Evolutionary conservation across 23 tunicate species (phyloP).

Genomic region (Ciona savignyi): DNA sequence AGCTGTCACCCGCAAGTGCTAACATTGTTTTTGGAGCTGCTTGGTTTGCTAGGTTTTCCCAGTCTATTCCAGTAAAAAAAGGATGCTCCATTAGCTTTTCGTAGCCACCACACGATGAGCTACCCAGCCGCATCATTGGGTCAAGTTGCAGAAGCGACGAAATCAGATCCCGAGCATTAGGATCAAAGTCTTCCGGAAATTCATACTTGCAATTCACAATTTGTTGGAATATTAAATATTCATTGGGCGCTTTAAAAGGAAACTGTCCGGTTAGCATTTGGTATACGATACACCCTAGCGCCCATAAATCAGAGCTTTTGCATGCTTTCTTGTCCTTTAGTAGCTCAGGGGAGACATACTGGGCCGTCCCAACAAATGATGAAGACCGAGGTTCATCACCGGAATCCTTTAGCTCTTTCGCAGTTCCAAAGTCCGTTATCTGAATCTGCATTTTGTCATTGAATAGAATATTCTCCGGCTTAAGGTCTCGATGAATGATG

Average conservation of each 20-base stretch:
- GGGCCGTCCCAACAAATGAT: conserved; percentile 96
- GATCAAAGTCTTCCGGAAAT: conserved; percentile 61
- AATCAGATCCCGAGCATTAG: conserved; percentile 54
- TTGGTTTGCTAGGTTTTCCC: conserved; percentile 25
- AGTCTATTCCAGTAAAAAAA: conserved; percentile 34
- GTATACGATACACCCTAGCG: conserved; percentile 76
- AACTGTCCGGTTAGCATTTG: conserved; percentile 87
- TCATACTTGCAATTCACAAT: conserved; percentile 61
- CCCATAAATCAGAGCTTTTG: conserved; percentile 88
- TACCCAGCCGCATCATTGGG: conserved; percentile 47
- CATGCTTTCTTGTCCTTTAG: conserved; percentile 88
- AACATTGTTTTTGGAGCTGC: conserved; percentile 25
- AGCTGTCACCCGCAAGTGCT: conserved; percentile 31
- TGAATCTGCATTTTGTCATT: conserved; percentile 80
- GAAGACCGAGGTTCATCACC: conserved; percentile 26
- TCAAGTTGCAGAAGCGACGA: conserved; percentile 50
- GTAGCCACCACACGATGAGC: conserved; percentile 47
- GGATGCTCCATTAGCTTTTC: conserved; percentile 32
- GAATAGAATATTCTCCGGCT: conserved; percentile 85
- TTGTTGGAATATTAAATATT: conserved; percentile 80
- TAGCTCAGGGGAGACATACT: conserved; percentile 94
- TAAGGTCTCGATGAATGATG: conserved; percentile 84
- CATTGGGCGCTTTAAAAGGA: conserved; percentile 89
- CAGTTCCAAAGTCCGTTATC: conserved; percentile 95
- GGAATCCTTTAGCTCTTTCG: conserved; percentile 49